Evolutionary conservation across 1,140 invertebrate species (phyloP).

Genomic region (Campoletis sonorensis): DNA sequence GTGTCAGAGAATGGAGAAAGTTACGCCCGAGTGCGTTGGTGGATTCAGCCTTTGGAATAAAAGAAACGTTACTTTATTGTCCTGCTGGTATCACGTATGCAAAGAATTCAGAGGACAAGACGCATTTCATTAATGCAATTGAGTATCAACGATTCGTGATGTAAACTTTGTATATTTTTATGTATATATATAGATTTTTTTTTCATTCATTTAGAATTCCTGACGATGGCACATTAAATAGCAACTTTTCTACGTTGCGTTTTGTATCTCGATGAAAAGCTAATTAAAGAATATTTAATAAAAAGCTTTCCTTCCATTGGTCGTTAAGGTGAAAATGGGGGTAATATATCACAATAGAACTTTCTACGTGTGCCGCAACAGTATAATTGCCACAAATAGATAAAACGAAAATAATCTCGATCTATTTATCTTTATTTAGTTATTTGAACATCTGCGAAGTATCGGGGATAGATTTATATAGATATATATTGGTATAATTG

Average conservation of each 20-base stretch:
- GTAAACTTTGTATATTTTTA: too few species aligned
- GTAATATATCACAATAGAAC: neutral
- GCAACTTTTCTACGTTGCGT: too few species aligned
- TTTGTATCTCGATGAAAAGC: too few species aligned
- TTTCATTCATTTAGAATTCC: too few species aligned
- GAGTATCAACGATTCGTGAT: too few species aligned
- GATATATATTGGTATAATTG: neutral
- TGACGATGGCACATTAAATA: too few species aligned
- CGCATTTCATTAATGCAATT: too few species aligned
- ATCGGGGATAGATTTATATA: neutral
- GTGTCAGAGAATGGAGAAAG: slow-evolving; percentile 27
- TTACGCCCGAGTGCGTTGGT: slow-evolving; percentile 14
- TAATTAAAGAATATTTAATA: neutral
- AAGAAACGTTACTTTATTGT: slow-evolving; percentile 18
- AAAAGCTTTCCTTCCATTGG: neutral
- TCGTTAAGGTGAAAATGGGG: neutral
- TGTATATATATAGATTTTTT: too few species aligned
- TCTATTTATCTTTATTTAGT: neutral
- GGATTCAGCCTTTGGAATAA: neutral
- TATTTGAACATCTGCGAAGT: neutral
- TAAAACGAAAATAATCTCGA: neutral
- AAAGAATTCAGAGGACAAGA: neutral
- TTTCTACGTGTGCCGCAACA: neutral
- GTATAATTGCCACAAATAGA: slow-evolving; percentile 1
- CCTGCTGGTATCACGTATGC: neutral